Conservation (phyloP, 2,888 invertebrate species). For the Lochmaea capreae region DNA sequence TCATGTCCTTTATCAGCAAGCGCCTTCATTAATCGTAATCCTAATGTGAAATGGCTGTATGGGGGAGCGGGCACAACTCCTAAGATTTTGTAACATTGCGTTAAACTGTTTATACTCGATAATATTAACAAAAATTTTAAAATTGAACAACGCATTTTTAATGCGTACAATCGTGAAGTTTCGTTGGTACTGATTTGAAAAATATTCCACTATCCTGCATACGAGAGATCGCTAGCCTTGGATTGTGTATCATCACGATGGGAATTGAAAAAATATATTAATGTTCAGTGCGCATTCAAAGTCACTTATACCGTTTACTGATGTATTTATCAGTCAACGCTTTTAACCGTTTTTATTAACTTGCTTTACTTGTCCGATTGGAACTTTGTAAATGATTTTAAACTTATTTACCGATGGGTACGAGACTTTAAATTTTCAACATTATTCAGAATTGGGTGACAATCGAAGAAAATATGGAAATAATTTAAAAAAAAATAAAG, state of each 20-base stretch:
- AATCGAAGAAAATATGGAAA: too few species aligned
- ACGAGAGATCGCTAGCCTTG: neutral
- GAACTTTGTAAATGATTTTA: too few species aligned
- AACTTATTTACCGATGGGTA: too few species aligned
- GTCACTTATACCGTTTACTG: too few species aligned
- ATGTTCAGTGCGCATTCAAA: too few species aligned
- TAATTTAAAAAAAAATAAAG: too few species aligned
- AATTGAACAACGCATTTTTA: neutral
- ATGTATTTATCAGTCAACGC: too few species aligned
- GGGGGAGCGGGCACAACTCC: conserved; percentile 54
- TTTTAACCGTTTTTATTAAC: too few species aligned
- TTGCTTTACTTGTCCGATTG: too few species aligned
- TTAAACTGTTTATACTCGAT: neutral
- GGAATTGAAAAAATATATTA: too few species aligned
- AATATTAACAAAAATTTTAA: neutral
- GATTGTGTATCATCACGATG: neutral
- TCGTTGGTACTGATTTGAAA: neutral
- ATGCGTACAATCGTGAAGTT: neutral
- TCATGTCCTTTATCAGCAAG: conserved; percentile 64
- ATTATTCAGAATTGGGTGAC: too few species aligned
- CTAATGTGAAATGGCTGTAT: conserved; percentile 56
- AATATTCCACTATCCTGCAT: neutral
- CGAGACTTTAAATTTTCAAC: too few species aligned
- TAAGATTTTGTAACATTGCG: conserved; percentile 49
- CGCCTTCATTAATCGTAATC: conserved; percentile 54